Evolutionary conservation across 2,888 invertebrate genomes (phyloP).

Genomic region (Hermaeophaga mercurialis): DNA sequence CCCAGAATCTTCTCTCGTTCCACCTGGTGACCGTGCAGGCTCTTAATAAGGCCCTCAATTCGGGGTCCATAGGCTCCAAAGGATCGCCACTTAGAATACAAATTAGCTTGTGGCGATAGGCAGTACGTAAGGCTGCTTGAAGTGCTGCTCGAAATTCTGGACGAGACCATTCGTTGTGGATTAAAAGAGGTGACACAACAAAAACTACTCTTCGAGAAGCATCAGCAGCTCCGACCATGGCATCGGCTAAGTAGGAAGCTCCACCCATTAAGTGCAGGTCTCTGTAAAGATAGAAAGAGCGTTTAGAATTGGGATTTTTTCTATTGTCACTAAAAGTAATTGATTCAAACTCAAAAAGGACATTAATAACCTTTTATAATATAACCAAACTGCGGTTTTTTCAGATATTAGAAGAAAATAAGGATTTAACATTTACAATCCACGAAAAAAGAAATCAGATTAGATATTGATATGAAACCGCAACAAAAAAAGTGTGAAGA

Average conservation of each 20-base stretch:
- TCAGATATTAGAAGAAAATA: no score
- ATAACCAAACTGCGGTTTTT: no score
- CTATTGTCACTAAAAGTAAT: no score
- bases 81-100: constrained; percentile 72
- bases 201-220: constrained; percentile 76
- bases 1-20: constrained; percentile 85
- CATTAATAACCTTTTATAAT: no score
- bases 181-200: constrained; percentile 79
- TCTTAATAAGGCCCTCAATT: constrained; percentile 73
- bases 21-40: constrained; percentile 74
- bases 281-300: constrained; percentile 57
- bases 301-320: background rate
- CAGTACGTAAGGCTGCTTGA: constrained; percentile 74
- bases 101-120: constrained; percentile 66
- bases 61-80: constrained; percentile 74
- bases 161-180: constrained; percentile 82
- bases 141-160: constrained; percentile 82
- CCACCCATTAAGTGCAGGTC: constrained; percentile 65
- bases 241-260: constrained; percentile 66
- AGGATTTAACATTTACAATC: no score
- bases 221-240: constrained; percentile 67
- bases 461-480: no score
- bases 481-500: no score
- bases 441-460: no score
- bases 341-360: no score